Evolutionary conservation across 2,113 vertebrate genomes (phyloP), one percentile per base, ranked within the genome.

Genomic region (Ginglymostoma cirratum): DNA sequence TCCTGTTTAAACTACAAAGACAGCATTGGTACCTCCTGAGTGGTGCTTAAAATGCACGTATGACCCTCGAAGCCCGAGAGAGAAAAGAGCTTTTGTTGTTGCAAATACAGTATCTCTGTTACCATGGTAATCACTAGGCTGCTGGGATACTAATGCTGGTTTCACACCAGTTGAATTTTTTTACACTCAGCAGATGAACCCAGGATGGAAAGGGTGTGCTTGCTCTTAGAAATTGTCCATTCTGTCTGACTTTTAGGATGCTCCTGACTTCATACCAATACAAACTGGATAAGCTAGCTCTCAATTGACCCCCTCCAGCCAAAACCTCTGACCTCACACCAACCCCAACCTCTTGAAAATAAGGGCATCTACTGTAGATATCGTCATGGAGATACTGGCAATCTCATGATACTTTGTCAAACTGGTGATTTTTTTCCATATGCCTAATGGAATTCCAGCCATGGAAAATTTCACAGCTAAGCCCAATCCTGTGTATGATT

Each of bases 41-140:
- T 48, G 92, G 65, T 70, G 92, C 21, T 70, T 69, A 72, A 38
- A 52, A 95, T 72, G 67, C 38, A 27, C 14, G 67, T 30, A 45
- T 17, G 67, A 27, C 94, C 65, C 67, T 72, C 14, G 10, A 48
- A 72, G 42, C 67, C 67, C 0, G 27, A 34, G 87, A 90, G 87
- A 90, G 87, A 61, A 90, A 90, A 24, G 87, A 61, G 55, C 55
- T 95, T 72, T 72, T 45, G 42, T 95, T 48, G 67, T 72, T 72
- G 69, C 67, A 95, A 70, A 67, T 93, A 65, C 45, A 52, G 42
- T 52, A 52, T 66, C 48, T 15, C 52, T 61, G 55, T 90, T 90
- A 61, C 87, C 55, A 90, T 90, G 52, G 87, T 30, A n/a, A 94
- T 42, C 24, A 27, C 65, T 69, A 94, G 65, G 92, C 92, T 42